Conservation (phyloP, 2,797 vertebrate species). For the Xenopus petersii region DNA sequence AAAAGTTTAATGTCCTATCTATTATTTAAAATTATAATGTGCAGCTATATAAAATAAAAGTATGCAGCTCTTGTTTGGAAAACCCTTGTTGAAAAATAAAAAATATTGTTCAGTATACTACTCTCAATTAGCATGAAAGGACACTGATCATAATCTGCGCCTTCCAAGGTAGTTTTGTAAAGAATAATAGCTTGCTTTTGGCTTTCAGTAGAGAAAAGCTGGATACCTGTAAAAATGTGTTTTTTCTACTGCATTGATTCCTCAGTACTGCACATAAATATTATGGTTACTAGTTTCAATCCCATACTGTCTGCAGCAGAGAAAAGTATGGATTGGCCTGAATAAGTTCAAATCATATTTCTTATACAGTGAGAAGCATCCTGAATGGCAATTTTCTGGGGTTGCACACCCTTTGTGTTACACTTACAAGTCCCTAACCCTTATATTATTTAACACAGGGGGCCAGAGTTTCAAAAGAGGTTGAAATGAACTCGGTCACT, state of each 20-base stretch:
- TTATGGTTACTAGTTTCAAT: neutral
- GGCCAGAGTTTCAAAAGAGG: slow-evolving; percentile 20
- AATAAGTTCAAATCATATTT: slow-evolving; percentile 14
- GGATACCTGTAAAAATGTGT: neutral
- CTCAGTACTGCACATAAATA: neutral
- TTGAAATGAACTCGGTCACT: slow-evolving; percentile 28
- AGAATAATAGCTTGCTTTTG: no score
- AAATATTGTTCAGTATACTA: no score
- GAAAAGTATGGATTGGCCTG: neutral
- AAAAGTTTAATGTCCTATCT: no score
- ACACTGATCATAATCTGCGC: no score
- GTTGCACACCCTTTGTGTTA: slow-evolving; percentile 20
- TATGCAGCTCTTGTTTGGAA: no score
- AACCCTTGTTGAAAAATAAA: no score
- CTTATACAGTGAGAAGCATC: slow-evolving; percentile 9
- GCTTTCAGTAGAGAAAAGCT: neutral
- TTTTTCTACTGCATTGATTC: neutral
- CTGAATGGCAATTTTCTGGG: slow-evolving; percentile 38
- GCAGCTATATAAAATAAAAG: no score
- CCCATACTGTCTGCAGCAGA: neutral
- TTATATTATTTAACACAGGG: slow-evolving; percentile 41
- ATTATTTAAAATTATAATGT: no score
- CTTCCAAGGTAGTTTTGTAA: no score
- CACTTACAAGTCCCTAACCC: slow-evolving; percentile 24
- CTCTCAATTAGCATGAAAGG: no score